These are phyloP conservation scores for Leptura quadrifasciata DNA, from an alignment of 2,888 invertebrate genomes.

Conservation along the genomic window DNA sequence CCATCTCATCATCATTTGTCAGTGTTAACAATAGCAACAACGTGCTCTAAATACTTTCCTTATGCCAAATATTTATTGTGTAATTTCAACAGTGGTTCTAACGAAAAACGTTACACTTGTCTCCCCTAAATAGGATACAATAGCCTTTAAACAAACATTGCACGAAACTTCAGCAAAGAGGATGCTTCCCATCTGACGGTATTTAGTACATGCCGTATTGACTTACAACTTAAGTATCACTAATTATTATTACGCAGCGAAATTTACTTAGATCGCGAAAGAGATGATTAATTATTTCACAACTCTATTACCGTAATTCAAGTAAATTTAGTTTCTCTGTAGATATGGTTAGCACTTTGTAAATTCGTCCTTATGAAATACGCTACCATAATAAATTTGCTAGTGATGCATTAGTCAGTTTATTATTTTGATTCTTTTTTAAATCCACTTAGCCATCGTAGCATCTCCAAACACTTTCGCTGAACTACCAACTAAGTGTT, in stretches of 20 bases:
- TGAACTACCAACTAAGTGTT: no score
- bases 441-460: no score
- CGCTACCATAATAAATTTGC: no score
- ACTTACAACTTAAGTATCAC: slow-evolving; percentile 18
- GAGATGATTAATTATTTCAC: slow-evolving; percentile 5
- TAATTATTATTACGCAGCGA: slow-evolving; percentile 11
- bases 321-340: background rate
- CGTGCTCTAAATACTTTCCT: no score
- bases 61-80: no score
- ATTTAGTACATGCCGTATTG: slow-evolving; percentile 15
- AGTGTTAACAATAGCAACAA: no score
- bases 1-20: no score
- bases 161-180: slow-evolving; percentile 9
- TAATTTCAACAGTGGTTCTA: background rate
- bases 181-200: slow-evolving; percentile 9
- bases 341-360: background rate
- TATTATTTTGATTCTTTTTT: no score
- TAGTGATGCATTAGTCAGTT: no score
- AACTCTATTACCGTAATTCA: slow-evolving; percentile 9
- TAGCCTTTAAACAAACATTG: slow-evolving; percentile 13
- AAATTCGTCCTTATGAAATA: background rate
- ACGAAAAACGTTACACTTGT: background rate
- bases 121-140: background rate
- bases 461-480: no score
- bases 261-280: slow-evolving; percentile 9